A percentile compares a stretch with the other conserved stretches of the same genome.
phyloP scores from a whole-genome alignment of 92 coral and sea anemone species.

The Blastomussa wellsi region DNA sequence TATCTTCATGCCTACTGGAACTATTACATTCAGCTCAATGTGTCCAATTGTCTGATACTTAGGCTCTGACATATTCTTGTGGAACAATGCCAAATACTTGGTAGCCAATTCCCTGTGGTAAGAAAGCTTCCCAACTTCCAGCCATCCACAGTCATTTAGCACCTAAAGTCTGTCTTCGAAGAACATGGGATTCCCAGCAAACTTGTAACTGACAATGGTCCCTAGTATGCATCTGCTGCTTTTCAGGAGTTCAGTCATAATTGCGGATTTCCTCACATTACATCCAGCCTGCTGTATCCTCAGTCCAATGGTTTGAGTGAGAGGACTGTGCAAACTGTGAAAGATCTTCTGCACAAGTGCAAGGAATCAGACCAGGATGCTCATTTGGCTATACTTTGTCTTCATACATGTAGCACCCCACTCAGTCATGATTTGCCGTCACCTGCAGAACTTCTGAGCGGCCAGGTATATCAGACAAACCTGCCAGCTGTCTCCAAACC shows the following conservation, averaged over 20 bases:
- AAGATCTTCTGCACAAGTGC: constrained; percentile 62
- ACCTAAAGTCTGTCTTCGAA: constrained; percentile 60
- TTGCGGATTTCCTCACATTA: constrained; percentile 58
- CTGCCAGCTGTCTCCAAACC: constrained; percentile 70
- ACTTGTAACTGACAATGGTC: constrained; percentile 44
- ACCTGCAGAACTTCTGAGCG: constrained; percentile 66
- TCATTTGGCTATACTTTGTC: constrained; percentile 78
- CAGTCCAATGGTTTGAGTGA: constrained; percentile 69
- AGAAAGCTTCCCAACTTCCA: constrained; percentile 49
- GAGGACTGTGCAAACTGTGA: constrained; percentile 62
- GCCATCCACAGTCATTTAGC: constrained; percentile 51
- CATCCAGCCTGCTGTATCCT: constrained; percentile 60
- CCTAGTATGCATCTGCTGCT: constrained; percentile 66
- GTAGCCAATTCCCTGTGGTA: constrained; percentile 69
- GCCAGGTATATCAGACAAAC: constrained; percentile 67
- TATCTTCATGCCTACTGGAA: constrained; percentile 57
- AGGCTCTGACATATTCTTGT: constrained; percentile 55
- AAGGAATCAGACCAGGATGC: constrained; percentile 71
- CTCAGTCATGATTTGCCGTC: constrained; percentile 62
- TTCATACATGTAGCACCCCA: constrained; percentile 70
- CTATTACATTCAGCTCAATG: constrained; percentile 55
- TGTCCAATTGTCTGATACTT: constrained; percentile 52
- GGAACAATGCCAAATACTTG: constrained; percentile 61
- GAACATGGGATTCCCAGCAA: constrained; percentile 62
- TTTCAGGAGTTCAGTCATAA: constrained; percentile 64